A percentile compares a stretch with the other conserved stretches of the same genome.
phyloP scores from a whole-genome alignment of 2,888 invertebrate genomes.

The Parnassius mnemosyne region DNA sequence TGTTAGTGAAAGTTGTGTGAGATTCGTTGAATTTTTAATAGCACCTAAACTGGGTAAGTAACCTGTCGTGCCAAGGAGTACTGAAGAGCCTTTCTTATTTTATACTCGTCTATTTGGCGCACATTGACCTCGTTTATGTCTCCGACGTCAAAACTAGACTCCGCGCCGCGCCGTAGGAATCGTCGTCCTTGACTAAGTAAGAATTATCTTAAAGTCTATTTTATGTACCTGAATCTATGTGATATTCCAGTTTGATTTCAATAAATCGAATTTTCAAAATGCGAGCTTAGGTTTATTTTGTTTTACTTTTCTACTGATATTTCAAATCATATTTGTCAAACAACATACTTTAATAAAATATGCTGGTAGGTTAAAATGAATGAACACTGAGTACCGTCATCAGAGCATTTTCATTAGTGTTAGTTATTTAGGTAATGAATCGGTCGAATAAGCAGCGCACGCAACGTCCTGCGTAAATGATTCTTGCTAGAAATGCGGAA shows the following conservation, averaged over 20 bases:
- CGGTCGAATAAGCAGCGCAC: constrained; percentile 51
- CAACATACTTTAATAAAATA: neutral
- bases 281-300: neutral
- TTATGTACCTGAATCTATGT: constrained; percentile 12
- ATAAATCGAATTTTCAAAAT: constrained; percentile 5
- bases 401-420: constrained; percentile 33
- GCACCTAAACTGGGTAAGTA: constrained; percentile 70
- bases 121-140: constrained; percentile 58
- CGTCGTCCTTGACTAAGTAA: constrained; percentile 26
- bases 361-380: constrained; percentile 1
- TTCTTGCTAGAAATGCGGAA: constrained; percentile 79
- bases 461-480: constrained; percentile 72
- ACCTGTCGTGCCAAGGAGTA: constrained; percentile 60
- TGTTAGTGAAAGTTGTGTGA: constrained; percentile 75
- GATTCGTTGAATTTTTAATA: constrained; percentile 76
- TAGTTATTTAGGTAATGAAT: constrained; percentile 44
- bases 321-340: too few relatives aligned
- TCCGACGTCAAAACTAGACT: constrained; percentile 23
- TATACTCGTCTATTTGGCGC: constrained; percentile 65
- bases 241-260: constrained; percentile 8
- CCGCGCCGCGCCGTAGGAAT: constrained; percentile 5
- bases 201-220: constrained; percentile 15
- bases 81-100: constrained; percentile 69
- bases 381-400: constrained; percentile 18
- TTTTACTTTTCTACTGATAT: too few relatives aligned